A percentile compares a stretch with the other conserved stretches of the same genome.
phyloP scores from a whole-genome alignment of 1,140 invertebrate species.

The Brachionus paranguensis region DNA sequence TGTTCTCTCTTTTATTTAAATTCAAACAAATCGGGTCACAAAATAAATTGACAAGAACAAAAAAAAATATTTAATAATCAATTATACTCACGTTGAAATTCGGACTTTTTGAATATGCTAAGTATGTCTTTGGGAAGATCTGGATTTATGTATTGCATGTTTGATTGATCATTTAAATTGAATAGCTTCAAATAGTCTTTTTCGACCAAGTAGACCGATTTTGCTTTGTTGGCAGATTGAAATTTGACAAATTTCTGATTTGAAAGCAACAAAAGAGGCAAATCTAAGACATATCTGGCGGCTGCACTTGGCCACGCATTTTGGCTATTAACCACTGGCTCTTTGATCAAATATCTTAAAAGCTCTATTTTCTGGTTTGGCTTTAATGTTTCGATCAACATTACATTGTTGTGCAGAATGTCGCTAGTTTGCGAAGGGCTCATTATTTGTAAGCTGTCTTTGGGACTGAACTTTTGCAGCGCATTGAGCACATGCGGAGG shows the following conservation, averaged over 20 bases:
- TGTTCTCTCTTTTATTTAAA: not conserved
- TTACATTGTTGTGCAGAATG: constrained; percentile 24
- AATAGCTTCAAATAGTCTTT: constrained; percentile 28
- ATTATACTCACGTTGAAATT: constrained; percentile 36
- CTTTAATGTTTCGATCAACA: not conserved
- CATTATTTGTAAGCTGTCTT: constrained; percentile 37
- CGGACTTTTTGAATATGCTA: constrained; percentile 10
- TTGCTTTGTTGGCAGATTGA: constrained; percentile 18
- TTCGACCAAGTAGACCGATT: constrained; percentile 26
- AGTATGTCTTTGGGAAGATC: constrained; percentile 30
- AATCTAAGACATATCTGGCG: constrained; percentile 18
- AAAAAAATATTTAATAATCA: not conserved
- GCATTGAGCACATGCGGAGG: constrained; percentile 35
- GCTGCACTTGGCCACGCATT: constrained; percentile 17
- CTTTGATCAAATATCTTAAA: constrained; percentile 16
- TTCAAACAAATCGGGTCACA: not conserved
- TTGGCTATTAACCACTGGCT: not conserved
- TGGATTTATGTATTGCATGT: constrained; percentile 31
- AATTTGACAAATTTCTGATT: constrained; percentile 39
- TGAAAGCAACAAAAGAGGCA: constrained; percentile 11
- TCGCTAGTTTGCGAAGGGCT: constrained; percentile 28
- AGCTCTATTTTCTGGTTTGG: constrained; percentile 28
- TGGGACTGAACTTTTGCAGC: not conserved
- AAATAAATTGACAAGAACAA: not conserved
- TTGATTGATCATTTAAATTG: constrained; percentile 2